Conservation (phyloP, 2,113 vertebrate species). For the Sorex araneus region DNA sequence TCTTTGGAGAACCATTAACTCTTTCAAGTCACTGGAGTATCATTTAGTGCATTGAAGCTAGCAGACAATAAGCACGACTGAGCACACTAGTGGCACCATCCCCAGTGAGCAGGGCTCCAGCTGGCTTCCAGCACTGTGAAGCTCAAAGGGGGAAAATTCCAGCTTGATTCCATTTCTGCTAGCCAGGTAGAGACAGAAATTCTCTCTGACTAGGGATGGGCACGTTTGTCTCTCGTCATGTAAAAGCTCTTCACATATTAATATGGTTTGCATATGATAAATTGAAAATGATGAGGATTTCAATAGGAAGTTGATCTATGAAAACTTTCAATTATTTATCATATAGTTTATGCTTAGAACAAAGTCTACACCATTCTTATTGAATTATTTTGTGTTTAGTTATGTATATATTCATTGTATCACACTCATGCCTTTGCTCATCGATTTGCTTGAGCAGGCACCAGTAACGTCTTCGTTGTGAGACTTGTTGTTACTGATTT, state of each 20-base stretch:
- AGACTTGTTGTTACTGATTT: too few species aligned
- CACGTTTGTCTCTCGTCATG: background rate
- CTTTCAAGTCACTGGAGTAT: conserved; percentile 52
- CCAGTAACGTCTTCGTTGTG: too few species aligned
- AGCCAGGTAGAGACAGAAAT: background rate
- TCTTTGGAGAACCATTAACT: conserved; percentile 43
- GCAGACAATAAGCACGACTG: conserved; percentile 45
- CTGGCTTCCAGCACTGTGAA: conserved; percentile 6
- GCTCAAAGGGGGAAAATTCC: background rate
- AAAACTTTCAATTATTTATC: background rate
- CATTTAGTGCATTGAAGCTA: conserved; percentile 47
- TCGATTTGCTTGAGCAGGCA: too few species aligned
- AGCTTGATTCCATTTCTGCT: background rate
- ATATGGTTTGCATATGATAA: background rate
- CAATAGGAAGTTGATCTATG: background rate
- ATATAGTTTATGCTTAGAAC: background rate
- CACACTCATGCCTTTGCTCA: too few species aligned
- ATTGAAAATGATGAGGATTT: background rate
- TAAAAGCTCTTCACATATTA: background rate
- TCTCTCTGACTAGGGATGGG: background rate
- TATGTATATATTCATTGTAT: background rate
- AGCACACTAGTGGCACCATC: too few species aligned
- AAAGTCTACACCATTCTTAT: background rate
- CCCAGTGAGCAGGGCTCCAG: background rate
- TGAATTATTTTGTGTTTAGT: background rate